Evolutionary conservation across 2,888 invertebrate species (phyloP).

Genomic region (Blastobasis adustella): DNA sequence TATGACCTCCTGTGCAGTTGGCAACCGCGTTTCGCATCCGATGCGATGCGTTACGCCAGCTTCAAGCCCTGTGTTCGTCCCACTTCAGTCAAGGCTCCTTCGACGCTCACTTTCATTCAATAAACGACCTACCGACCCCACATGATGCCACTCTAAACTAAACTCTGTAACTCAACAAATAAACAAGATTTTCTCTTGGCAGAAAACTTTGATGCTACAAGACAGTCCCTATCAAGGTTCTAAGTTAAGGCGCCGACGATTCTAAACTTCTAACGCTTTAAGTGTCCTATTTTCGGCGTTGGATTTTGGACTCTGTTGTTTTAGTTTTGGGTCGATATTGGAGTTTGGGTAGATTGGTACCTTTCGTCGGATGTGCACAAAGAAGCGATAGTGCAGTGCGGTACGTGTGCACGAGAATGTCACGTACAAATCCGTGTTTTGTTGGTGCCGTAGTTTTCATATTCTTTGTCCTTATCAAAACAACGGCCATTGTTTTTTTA

Average conservation of each 20-base stretch:
- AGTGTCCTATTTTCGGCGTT: slow-evolving; percentile 12
- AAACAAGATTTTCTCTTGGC: too few relatives aligned
- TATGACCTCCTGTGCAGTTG: too few relatives aligned
- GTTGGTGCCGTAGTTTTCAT: slow-evolving; percentile 17
- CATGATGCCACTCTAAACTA: slow-evolving; percentile 17
- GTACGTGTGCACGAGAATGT: slow-evolving; percentile 55
- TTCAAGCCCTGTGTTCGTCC: slow-evolving; percentile 64
- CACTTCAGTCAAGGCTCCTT: slow-evolving; percentile 68
- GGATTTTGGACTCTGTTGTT: slow-evolving; percentile 19
- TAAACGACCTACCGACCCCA: slow-evolving; percentile 24
- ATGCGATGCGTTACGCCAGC: slow-evolving; percentile 12
- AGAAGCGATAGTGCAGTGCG: slow-evolving; percentile 40
- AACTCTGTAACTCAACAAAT: background rate
- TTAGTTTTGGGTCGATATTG: slow-evolving; percentile 7
- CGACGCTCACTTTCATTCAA: slow-evolving; percentile 20
- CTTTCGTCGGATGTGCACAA: slow-evolving; percentile 25
- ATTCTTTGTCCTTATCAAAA: slow-evolving; percentile 23
- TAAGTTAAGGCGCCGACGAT: slow-evolving; percentile 5
- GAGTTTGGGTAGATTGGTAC: background rate
- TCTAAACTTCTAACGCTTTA: slow-evolving; percentile 28
- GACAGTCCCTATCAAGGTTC: slow-evolving; percentile 50
- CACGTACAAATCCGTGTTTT: slow-evolving; percentile 33
- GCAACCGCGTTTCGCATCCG: too few relatives aligned
- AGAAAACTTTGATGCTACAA: too few relatives aligned
- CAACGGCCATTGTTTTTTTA: background rate